phyloP scores from a whole-genome alignment of 1,140 invertebrate species.

The Leguminivora glycinivorella region DNA sequence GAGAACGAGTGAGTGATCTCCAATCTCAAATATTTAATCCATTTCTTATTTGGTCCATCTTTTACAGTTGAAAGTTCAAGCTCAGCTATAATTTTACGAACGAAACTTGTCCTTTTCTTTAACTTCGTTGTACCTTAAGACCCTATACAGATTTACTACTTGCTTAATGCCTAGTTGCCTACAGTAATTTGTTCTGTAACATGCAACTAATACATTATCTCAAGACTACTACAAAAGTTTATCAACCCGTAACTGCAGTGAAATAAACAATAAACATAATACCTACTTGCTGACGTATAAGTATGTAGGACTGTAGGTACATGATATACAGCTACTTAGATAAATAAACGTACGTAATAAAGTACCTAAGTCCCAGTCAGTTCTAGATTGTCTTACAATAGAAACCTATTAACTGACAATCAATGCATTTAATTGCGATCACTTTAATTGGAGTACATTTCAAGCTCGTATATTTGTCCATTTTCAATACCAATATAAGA shows the following conservation, averaged over 20 bases:
- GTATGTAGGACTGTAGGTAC: neutral
- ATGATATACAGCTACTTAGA: neutral
- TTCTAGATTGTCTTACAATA: neutral
- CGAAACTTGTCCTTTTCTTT: too few species aligned
- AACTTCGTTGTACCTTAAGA: too few species aligned
- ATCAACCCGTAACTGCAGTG: neutral
- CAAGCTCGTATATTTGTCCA: neutral
- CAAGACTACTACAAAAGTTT: neutral
- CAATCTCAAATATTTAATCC: too few species aligned
- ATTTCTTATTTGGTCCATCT: too few species aligned
- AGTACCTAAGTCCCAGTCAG: too few species aligned
- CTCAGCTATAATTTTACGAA: too few species aligned
- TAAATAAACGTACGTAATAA: neutral
- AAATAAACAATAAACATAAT: slow-evolving; percentile 10
- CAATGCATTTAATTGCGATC: neutral
- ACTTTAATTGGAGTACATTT: neutral
- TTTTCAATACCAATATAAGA: neutral
- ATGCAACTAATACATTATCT: neutral
- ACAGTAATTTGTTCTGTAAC: too few species aligned
- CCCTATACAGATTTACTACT: too few species aligned
- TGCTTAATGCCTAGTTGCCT: too few species aligned
- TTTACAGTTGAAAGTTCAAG: too few species aligned
- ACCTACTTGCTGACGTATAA: too few species aligned
- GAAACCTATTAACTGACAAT: neutral
- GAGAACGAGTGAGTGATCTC: too few species aligned